Evolutionary conservation across 2,797 vertebrate species (phyloP), one percentile per base, ranked within the genome.

Genomic region (Gymnothorax reevesii): DNA sequence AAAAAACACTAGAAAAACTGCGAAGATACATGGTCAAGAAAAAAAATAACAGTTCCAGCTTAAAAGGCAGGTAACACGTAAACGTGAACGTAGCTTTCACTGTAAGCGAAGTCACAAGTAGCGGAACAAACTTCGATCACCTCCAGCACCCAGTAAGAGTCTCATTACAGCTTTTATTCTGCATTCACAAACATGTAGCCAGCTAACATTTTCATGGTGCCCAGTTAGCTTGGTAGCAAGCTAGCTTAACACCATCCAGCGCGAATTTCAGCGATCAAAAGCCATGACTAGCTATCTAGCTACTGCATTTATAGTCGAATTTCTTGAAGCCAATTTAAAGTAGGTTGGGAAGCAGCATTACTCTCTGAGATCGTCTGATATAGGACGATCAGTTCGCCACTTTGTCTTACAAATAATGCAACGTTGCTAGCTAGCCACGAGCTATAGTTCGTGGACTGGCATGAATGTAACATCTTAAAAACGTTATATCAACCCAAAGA

Each of bases 351-450:
- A 42, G 33, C 33, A 42, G 33, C 1, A 1, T 42, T 42, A 42
- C 33, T 42, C 2, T 42, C 33, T 42, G 33, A 42, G 2, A 42
- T 42, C 33, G 33, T 42, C 2, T 42, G 33, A 42, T 42, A 17
- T 15, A 57, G 25, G 15, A 13, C 6, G 22, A 57, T 7, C 55
- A 57, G 57, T 83, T 59, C 59, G 25, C 82, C 7, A 7, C 33
- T 17, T 42, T 77, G 85, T 71, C 7, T 82, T 33, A 71, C 33
- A 80, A 60, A 82, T n/a, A 77, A 49, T 75, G 75, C 42, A 86
- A 73, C 57, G 49, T 59, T 25, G 57, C 62, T 57, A 59, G 57
- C 55, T 59, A 83, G 82, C 82, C 27, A 83, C 64, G 73, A 42
- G 64, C 22, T 57, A 85, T 33, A 15, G 71, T 84, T 85, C 49